Evolutionary conservation across 1,140 invertebrate genomes (phyloP).

Genomic region (Drosophila ogumai): DNA sequence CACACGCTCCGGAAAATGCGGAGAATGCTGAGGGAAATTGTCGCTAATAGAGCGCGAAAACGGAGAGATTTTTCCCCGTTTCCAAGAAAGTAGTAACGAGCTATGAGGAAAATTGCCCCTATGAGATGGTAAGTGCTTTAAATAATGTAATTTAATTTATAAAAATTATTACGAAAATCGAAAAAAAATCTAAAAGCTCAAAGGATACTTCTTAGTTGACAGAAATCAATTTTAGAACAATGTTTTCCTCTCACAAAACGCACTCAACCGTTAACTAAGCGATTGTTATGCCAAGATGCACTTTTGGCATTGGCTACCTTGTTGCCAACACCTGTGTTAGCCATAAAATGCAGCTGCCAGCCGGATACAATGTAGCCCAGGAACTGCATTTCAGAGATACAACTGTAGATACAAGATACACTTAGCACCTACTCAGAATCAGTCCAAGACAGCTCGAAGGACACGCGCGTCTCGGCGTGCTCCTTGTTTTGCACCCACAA

Average conservation of each 20-base stretch:
- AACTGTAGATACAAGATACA: background rate
- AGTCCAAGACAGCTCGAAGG: background rate
- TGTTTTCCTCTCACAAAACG: background rate
- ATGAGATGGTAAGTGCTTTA: background rate
- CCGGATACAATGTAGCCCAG: constrained; percentile 13
- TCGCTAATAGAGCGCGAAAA: constrained; percentile 9
- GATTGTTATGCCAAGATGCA: constrained; percentile 1
- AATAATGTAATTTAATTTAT: no score
- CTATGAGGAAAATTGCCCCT: background rate
- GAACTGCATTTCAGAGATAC: background rate
- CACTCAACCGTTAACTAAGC: background rate
- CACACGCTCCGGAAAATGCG: background rate
- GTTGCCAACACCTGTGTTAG: constrained; percentile 7
- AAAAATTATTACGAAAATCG: background rate
- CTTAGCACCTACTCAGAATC: background rate
- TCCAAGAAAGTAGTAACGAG: background rate
- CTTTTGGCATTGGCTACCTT: constrained; percentile 7
- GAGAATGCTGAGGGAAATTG: background rate
- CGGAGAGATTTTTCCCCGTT: background rate
- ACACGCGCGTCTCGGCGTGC: background rate
- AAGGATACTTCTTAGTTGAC: background rate
- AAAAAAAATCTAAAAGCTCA: background rate
- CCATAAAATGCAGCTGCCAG: constrained; percentile 20
- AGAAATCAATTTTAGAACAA: background rate
- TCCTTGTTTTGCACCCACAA: background rate